Evolutionary conservation across 2,888 invertebrate species (phyloP).

Genomic region (Punctoribates punctum): DNA sequence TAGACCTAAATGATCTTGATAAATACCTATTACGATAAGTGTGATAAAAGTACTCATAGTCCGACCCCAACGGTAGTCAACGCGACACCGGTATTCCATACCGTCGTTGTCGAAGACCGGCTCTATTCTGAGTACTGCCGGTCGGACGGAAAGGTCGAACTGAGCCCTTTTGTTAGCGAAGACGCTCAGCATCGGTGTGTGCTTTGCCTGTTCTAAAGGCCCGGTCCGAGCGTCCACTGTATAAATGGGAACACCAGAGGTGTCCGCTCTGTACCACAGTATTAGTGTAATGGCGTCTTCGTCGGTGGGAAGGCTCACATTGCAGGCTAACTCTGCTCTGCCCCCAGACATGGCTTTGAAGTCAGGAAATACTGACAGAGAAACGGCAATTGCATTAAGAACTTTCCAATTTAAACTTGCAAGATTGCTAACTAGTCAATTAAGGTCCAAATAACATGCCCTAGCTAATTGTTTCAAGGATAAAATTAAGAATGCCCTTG

Average conservation of each 20-base stretch:
- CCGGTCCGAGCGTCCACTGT: conserved; percentile 44
- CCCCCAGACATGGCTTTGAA: conserved; percentile 65
- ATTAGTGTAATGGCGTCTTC: conserved; percentile 46
- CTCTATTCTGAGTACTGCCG: conserved; percentile 43
- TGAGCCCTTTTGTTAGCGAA: conserved; percentile 65
- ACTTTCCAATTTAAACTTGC: too few relatives aligned
- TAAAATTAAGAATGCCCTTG: too few relatives aligned
- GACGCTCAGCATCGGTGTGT: conserved; percentile 44
- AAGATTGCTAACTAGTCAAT: too few relatives aligned
- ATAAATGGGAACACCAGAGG: conserved; percentile 44
- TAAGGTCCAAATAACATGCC: too few relatives aligned
- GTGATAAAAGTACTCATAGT: conserved; percentile 74
- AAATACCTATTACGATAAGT: conserved; percentile 74
- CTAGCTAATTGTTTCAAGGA: too few relatives aligned
- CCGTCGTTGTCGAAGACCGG: conserved; percentile 45
- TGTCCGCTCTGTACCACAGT: conserved; percentile 45
- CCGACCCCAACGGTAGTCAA: conserved; percentile 46
- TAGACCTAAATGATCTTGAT: background rate
- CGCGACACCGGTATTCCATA: conserved; percentile 46
- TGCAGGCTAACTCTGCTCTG: conserved; percentile 63
- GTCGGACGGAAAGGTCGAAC: conserved; percentile 43
- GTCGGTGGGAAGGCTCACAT: conserved; percentile 45
- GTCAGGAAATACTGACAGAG: conserved; percentile 32
- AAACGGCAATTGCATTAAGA: background rate
- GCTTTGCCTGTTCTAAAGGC: conserved; percentile 53